phyloP scores from a whole-genome alignment of 2,888 invertebrate genomes.

The Ectropis crepuscularia region DNA sequence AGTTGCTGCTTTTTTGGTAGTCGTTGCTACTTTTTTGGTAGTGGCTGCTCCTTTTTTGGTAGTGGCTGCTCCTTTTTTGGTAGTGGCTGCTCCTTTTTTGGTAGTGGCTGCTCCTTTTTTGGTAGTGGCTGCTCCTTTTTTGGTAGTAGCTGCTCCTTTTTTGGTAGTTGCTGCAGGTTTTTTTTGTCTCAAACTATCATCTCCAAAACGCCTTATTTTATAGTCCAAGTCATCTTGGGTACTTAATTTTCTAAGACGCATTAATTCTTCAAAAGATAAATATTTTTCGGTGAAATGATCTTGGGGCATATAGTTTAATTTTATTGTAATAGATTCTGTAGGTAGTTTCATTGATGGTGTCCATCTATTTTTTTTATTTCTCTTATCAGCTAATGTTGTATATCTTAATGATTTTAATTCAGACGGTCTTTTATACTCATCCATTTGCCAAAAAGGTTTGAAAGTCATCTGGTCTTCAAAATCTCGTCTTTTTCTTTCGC shows the following conservation, averaged over 20 bases:
- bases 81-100: background rate
- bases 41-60: constrained; percentile 1
- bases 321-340: constrained; percentile 69
- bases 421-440: constrained; percentile 52
- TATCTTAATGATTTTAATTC: constrained; percentile 64
- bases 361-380: constrained; percentile 51
- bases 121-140: constrained; percentile 7
- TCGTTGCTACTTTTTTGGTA: constrained; percentile 3
- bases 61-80: constrained; percentile 1
- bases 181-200: constrained; percentile 23
- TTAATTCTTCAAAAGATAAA: constrained; percentile 77
- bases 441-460: constrained; percentile 72
- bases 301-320: constrained; percentile 41
- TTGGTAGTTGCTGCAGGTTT: constrained; percentile 4
- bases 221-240: constrained; percentile 45
- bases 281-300: constrained; percentile 67
- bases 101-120: constrained; percentile 13
- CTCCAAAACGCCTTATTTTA: constrained; percentile 51
- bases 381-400: constrained; percentile 62
- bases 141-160: constrained; percentile 11
- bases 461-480: constrained; percentile 50
- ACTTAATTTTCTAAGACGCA: constrained; percentile 70
- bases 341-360: constrained; percentile 33
- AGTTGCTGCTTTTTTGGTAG: background rate
- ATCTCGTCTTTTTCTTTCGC: constrained; percentile 61